phyloP scores from a whole-genome alignment of 1,140 invertebrate species.

The Metopolophium dirhodum region DNA sequence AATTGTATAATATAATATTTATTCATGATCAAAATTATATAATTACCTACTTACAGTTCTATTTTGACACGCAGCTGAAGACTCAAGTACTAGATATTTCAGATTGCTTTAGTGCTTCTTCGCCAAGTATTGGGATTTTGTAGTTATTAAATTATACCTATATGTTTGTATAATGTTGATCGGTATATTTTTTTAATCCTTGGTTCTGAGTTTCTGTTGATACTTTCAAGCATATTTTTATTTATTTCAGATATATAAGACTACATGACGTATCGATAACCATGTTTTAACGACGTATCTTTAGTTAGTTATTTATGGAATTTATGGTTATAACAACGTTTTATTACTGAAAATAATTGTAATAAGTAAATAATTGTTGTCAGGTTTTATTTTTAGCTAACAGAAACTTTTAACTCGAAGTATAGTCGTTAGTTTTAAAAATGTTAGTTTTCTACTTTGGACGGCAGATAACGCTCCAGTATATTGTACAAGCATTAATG shows the following conservation, averaged over 20 bases:
- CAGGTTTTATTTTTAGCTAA: background rate
- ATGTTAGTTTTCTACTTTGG: background rate
- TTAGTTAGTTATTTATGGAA: background rate
- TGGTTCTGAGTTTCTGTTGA: background rate
- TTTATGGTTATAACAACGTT: background rate
- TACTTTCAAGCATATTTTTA: background rate
- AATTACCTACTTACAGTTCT: background rate
- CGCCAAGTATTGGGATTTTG: background rate
- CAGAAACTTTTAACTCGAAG: background rate
- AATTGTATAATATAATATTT: too few relatives aligned
- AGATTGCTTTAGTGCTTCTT: too few relatives aligned
- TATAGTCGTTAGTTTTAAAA: background rate
- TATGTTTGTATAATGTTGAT: background rate
- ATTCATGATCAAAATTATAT: too few relatives aligned
- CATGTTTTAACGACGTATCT: background rate
- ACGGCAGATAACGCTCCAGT: background rate
- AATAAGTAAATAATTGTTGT: background rate
- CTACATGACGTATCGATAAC: background rate
- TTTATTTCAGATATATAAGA: background rate
- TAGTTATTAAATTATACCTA: too few relatives aligned
- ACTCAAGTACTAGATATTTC: background rate
- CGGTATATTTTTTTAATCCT: background rate
- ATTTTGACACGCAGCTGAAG: background rate
- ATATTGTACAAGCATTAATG: background rate
- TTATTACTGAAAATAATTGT: background rate